Evolutionary conservation across 1,140 invertebrate species (phyloP), one percentile per base, ranked within the genome.

Genomic region (Aphaenogaster ashmeadi): DNA sequence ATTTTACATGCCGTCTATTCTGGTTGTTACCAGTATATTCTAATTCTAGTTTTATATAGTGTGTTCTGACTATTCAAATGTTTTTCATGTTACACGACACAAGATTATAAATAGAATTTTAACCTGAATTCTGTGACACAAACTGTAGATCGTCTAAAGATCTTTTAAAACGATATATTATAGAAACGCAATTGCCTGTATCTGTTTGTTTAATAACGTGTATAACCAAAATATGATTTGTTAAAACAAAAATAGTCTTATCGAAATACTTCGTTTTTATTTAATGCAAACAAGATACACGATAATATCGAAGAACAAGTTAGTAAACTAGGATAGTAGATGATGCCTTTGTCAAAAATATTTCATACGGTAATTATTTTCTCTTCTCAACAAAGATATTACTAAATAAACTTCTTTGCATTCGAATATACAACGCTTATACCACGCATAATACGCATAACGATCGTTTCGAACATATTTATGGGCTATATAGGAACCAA

Each of bases 291-390:
- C 5, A 6, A 33, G 8, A 36, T 36, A 18, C 50, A 33, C 18
- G 27, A 27, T 27, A 41, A 44, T 11, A 47, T 18, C 27, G 3
- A 71, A 69, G 6, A 47, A 15, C 8, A 50, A 33, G 9, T 9
- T 33, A n/a, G 21, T 7, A 52, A 36, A 50, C 8, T 18, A 72
- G 50, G 11, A 15, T 72, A 11, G 15, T 71, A 13, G 3, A 21
- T 36, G 4, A 54, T 18, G 6, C 21, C 5, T 33, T 27, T 9
- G 36, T 38, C 15, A 75, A 21, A 41, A 56, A 44, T n/a, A 62
- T 62, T 47, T 50, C 33, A 15, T 6, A 33, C 13, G 18, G 6
- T 47, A 11, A 79, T 79, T 60, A 75, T 41, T 79, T 50, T 67
- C 3, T 13, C 38, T 64, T 47, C 27, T 27, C 18, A 77, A 58